Base-by-base conservation (phyloP, 2,888 invertebrate species). In the Polydrusus pterygomalis region DNA sequence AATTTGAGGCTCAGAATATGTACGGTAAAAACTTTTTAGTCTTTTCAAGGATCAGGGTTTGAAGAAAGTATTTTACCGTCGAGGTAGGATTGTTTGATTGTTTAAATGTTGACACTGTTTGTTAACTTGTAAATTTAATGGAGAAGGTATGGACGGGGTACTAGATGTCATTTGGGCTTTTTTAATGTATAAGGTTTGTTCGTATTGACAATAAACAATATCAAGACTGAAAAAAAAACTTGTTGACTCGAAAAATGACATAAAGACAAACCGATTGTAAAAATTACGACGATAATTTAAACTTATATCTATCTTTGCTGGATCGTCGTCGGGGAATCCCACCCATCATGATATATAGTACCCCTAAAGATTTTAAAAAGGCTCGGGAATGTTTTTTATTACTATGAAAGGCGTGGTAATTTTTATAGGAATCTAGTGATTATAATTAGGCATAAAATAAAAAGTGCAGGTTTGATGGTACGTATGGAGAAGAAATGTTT, bases 21-120 rank as follows among this genome's bases (percentile, higher is more conserved):
- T n/a, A n/a, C n/a, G n/a, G n/a, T n/a, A n/a, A n/a, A n/a, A 51
- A 51, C 25, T 18, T 20, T 64, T 25, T 45, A 13, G 15, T 15
- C 49, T 34, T 70, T 54, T 77, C 2, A 18, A n/a, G 30, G 25
- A 38, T 65, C 45, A 51, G 51, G 30, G 18, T 43, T 43, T 40
- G 40, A 10, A 11, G 45, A 25, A 34, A 25, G 25, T 25, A 25
- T 25, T 25, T 25, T 25, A 25, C 5, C 5, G 5, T 25, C 5
- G 56, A 45, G 11, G 25, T 20, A 20, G 3, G 20, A 47, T n/a
- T 62, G 9, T 62, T 40, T 62, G 56, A 34, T 34, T 2, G 34
- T 51, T 51, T 51, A 51, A 34, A 34, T 20, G 18, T 51, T 9
- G 15, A 15, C 7, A 34, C 15, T 34, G 25, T 34, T 34, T 34